Base-by-base conservation (phyloP, 2,888 invertebrate genomes). In the Rugalucina vietnamica region DNA sequence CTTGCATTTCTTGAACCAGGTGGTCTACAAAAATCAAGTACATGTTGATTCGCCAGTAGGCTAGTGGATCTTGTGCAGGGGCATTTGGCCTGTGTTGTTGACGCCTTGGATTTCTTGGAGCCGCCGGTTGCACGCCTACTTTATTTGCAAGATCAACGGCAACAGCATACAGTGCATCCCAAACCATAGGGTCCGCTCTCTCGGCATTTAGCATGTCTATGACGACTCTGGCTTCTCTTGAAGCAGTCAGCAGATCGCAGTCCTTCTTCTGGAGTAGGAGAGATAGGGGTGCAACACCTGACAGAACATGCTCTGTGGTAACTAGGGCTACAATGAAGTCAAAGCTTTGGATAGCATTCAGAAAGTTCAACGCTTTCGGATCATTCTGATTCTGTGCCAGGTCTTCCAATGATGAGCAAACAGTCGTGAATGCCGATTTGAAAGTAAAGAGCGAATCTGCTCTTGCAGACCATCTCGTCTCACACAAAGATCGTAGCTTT, bases 11-110 rank as follows among this genome's bases (percentile, higher is more conserved):
- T 21, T 50, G 18, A 18, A 76, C 27, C 50, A 81, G 76, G 54
- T 81, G 76, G 36, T 81, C 78, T 18, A 84, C 8, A 37, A 81
- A 85, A 27, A 76, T 70, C 34, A 49, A 77, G 32, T 32, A 77
- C 21, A 84, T 24, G 21, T 57, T 37, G 27, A 79, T 60, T 65
- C 76, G 76, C 43, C 74, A 77, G 43, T 77, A 81, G 24, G 74
- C 80, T 5, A 32, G 49, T 18, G 69, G 34, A 8, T 79, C 32
- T 14, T 50, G 71, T n/a, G 82, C 78, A 4, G 78, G 78, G 5
- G 75, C 78, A 60, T 82, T 82, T 0, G 24, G 54, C 21, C 75
- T 10, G 36, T 82, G 74, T 4, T 34, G 49, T 76, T 85, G 82
- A 21, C 29, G 50, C 24, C 27, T 43, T 69, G 73, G 57, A 39